These are phyloP conservation scores for Maconellicoccus hirsutus DNA, from an alignment of 1,140 invertebrate species.

Conservation along the genomic window DNA sequence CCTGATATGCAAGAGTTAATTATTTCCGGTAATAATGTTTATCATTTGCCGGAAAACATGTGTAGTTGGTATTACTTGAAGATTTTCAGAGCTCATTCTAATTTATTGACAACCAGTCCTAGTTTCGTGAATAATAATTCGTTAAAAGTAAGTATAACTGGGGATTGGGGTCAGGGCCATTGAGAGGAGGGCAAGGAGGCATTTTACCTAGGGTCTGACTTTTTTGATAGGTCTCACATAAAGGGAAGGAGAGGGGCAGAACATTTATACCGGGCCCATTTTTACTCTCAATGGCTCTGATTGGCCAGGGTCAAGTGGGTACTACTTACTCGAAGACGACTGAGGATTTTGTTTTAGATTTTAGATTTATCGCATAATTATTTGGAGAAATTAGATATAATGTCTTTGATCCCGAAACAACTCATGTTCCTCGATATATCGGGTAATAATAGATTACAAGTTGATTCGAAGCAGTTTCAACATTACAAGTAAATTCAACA, in stretches of 20 bases:
- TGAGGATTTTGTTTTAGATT: constrained; percentile 39
- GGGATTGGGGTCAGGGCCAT: too few relatives aligned
- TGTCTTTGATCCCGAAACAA: constrained; percentile 60
- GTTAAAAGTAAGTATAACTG: constrained; percentile 49
- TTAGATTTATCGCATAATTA: constrained; percentile 75
- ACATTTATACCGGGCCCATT: too few relatives aligned
- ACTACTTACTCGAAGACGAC: too few relatives aligned
- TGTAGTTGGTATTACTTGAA: constrained; percentile 54
- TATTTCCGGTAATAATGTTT: constrained; percentile 66
- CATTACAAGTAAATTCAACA: constrained; percentile 50
- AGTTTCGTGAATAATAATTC: constrained; percentile 57
- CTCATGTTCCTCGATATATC: constrained; percentile 74
- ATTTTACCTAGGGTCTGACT: too few relatives aligned
- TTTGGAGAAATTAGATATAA: constrained; percentile 61
- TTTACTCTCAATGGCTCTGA: too few relatives aligned
- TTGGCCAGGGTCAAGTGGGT: too few relatives aligned
- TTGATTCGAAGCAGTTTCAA: constrained; percentile 67
- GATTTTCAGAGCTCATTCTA: constrained; percentile 69
- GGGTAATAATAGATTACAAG: constrained; percentile 64
- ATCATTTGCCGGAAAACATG: constrained; percentile 62
- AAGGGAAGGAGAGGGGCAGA: too few relatives aligned
- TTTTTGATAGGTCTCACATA: too few relatives aligned
- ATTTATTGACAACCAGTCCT: constrained; percentile 59
- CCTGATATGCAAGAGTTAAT: constrained; percentile 66
- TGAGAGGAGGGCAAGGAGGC: too few relatives aligned